phyloP scores from a whole-genome alignment of 2,113 vertebrate species.

The Ochotona princeps region DNA sequence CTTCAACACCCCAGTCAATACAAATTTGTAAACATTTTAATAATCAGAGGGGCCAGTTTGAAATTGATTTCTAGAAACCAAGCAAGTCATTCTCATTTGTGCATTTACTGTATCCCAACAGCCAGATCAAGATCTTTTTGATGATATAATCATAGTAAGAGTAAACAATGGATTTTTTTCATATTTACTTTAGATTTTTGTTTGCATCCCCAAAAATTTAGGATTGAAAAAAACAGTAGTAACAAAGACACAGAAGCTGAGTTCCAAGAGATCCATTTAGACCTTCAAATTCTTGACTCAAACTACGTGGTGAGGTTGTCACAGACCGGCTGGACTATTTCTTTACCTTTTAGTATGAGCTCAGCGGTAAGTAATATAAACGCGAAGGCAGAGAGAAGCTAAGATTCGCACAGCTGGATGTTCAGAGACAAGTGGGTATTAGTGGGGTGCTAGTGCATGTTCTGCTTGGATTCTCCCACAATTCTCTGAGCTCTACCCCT shows the following conservation, averaged over 20 bases:
- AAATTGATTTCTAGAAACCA: background rate
- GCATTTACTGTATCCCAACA: background rate
- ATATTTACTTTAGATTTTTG: background rate
- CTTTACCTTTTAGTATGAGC: background rate
- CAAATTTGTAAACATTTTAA: constrained; percentile 36
- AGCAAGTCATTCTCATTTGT: constrained; percentile 10
- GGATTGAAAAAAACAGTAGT: background rate
- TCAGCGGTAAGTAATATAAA: constrained; percentile 47
- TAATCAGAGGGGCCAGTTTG: background rate
- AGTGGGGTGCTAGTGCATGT: background rate
- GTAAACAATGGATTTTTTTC: background rate
- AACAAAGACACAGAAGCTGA: background rate
- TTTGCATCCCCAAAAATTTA: background rate
- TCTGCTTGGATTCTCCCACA: background rate
- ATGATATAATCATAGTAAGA: constrained; percentile 33
- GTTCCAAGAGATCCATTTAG: background rate
- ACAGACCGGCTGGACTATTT: background rate
- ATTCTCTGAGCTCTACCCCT: background rate
- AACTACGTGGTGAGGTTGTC: background rate
- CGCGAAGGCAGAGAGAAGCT: constrained; percentile 1
- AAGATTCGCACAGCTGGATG: background rate
- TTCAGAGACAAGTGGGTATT: background rate
- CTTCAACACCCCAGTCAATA: constrained; percentile 19
- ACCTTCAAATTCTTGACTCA: too few species aligned
- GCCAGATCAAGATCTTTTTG: constrained; percentile 10